Evolutionary conservation across 53 echinoderm and acorn worm species (phyloP).

Genomic region (Temnopleurus reevesii): DNA sequence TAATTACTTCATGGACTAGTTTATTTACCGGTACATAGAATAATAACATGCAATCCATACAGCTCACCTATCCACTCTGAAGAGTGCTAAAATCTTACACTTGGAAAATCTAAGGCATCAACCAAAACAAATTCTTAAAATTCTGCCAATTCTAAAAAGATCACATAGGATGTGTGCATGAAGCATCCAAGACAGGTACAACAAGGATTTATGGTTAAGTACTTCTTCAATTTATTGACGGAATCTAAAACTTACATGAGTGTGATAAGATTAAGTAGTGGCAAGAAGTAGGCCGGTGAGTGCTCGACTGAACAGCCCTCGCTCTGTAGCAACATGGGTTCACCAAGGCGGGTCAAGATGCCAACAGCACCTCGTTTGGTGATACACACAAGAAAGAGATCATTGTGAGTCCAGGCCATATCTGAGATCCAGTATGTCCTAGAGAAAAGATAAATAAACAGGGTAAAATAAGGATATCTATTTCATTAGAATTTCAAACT

Average conservation of each 20-base stretch:
- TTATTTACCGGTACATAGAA: too few relatives aligned
- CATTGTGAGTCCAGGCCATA: slow-evolving; percentile 78
- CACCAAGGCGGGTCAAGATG: slow-evolving; percentile 82
- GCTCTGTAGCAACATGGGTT: slow-evolving; percentile 79
- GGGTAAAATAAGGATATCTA: too few relatives aligned
- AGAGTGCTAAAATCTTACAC: too few relatives aligned
- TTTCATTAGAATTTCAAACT: too few relatives aligned
- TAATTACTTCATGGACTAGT: too few relatives aligned
- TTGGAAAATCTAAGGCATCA: too few relatives aligned
- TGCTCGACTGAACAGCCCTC: slow-evolving; percentile 89
- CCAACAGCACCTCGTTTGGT: slow-evolving; percentile 78
- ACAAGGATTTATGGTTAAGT: neutral
- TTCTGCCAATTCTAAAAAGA: too few relatives aligned
- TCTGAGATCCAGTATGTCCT: slow-evolving; percentile 94
- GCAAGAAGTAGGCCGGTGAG: slow-evolving; percentile 69
- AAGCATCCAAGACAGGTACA: too few relatives aligned
- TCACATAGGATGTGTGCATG: too few relatives aligned
- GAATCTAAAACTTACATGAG: slow-evolving; percentile 67
- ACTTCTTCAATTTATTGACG: neutral
- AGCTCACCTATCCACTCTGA: too few relatives aligned
- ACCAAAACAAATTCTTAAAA: too few relatives aligned
- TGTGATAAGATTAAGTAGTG: slow-evolving; percentile 71
- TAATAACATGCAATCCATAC: too few relatives aligned
- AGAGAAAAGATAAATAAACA: neutral
- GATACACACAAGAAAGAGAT: slow-evolving; percentile 87